These are phyloP conservation scores for Poeciliopsis presidionis DNA, from an alignment of 2,797 vertebrate species.

Conservation along the genomic window DNA sequence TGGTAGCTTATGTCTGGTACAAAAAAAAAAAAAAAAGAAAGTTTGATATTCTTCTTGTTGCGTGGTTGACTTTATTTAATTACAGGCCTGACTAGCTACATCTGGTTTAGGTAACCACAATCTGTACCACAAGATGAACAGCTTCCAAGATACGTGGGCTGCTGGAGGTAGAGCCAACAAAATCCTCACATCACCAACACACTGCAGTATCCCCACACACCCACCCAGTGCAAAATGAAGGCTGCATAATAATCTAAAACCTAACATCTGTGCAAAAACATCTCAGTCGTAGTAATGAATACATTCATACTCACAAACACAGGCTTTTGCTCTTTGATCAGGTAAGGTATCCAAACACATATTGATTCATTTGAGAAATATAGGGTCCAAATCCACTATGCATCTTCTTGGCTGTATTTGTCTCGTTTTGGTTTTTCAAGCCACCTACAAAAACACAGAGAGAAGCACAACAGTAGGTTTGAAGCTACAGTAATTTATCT, in stretches of 20 bases:
- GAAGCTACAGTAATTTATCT: neutral
- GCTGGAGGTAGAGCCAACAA: neutral
- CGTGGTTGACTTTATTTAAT: neutral
- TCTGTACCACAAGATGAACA: neutral
- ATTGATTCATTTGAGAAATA: constrained; percentile 35
- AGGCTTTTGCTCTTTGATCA: constrained; percentile 39
- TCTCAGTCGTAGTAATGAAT: neutral
- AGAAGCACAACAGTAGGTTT: neutral
- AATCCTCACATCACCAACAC: neutral
- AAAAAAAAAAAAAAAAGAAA: neutral
- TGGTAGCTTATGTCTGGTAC: neutral
- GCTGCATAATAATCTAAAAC: neutral
- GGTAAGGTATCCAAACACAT: constrained; percentile 65
- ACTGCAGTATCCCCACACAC: neutral
- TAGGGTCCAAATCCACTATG: neutral
- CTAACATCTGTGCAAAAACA: neutral
- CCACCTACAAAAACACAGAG: constrained; percentile 37
- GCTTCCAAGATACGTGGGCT: neutral
- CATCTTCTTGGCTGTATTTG: constrained; percentile 45
- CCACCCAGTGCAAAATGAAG: neutral
- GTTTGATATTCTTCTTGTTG: neutral
- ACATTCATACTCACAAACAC: constrained; percentile 61
- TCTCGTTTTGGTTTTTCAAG: constrained; percentile 8
- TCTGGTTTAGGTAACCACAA: neutral
- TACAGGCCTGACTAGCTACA: neutral